phyloP scores from a whole-genome alignment of 2,888 invertebrate species.

The Hipparchia semele region DNA sequence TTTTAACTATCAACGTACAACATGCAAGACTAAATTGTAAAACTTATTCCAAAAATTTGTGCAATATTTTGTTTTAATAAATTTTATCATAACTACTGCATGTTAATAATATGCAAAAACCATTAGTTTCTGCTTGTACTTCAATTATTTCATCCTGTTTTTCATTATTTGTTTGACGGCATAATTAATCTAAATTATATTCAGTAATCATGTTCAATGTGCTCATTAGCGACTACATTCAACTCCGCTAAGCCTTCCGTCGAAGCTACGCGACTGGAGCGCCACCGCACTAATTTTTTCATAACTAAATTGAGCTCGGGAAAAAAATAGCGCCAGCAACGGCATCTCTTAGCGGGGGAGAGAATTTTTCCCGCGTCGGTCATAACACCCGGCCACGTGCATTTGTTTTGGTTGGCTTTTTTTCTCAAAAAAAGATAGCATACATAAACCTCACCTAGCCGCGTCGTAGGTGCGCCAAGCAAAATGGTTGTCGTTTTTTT shows the following conservation, averaged over 20 bases:
- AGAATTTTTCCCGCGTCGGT: slow-evolving; percentile 77
- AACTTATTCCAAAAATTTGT: slow-evolving; percentile 6
- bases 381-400: slow-evolving; percentile 82
- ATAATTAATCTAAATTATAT: slow-evolving; percentile 44
- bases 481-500: slow-evolving; percentile 83
- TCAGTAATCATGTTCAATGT: slow-evolving; percentile 38
- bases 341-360: slow-evolving; percentile 76
- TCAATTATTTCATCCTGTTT: slow-evolving; percentile 38
- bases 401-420: slow-evolving; percentile 82
- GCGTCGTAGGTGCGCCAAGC: slow-evolving; percentile 77
- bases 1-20: no score
- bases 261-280: slow-evolving; percentile 53
- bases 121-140: slow-evolving; percentile 33
- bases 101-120: slow-evolving; percentile 35
- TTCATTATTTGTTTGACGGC: slow-evolving; percentile 41
- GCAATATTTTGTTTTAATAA: slow-evolving; percentile 14
- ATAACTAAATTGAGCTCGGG: slow-evolving; percentile 65
- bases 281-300: slow-evolving; percentile 72
- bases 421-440: slow-evolving; percentile 78
- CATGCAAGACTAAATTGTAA: background rate
- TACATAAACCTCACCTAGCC: slow-evolving; percentile 77
- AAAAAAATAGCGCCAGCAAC: slow-evolving; percentile 74
- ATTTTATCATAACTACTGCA: slow-evolving; percentile 21
- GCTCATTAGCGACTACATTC: slow-evolving; percentile 37
- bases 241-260: slow-evolving; percentile 26